A percentile compares a stretch with the other conserved stretches of the same genome.
phyloP scores from a whole-genome alignment of 2,113 vertebrate species.

The Tetraodon nigroviridis region DNA sequence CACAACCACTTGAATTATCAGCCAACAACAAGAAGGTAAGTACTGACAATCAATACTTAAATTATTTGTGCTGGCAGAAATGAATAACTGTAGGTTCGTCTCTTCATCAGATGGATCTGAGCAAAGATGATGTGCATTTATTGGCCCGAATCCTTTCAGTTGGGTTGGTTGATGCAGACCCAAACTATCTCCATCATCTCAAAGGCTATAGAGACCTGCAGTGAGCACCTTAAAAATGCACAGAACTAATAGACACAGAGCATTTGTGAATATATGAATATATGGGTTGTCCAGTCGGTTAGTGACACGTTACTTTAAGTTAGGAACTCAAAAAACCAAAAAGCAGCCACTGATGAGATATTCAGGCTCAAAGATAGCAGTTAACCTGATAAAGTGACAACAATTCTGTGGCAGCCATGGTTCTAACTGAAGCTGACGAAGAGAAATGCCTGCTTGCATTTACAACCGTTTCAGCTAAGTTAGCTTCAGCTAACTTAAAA shows the following conservation, averaged over 20 bases:
- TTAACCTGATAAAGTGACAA: neutral
- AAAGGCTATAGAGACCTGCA: slow-evolving; percentile 71
- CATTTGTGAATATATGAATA: slow-evolving; percentile 7
- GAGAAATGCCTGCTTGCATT: too few relatives aligned
- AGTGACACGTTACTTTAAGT: too few relatives aligned
- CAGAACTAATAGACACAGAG: neutral
- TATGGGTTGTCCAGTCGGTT: neutral
- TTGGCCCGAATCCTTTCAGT: slow-evolving; percentile 69
- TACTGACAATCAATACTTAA: neutral
- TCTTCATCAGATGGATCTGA: slow-evolving; percentile 61
- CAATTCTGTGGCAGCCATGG: neutral
- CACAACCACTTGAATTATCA: slow-evolving; percentile 27
- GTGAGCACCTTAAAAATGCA: slow-evolving; percentile 14
- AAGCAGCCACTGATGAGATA: too few relatives aligned
- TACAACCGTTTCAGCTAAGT: too few relatives aligned
- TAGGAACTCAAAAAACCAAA: too few relatives aligned
- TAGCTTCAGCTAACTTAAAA: too few relatives aligned
- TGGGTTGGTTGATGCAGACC: slow-evolving; percentile 76
- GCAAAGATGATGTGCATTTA: slow-evolving; percentile 64
- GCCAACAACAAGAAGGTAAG: slow-evolving; percentile 54
- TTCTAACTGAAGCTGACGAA: too few relatives aligned
- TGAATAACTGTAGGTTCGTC: neutral
- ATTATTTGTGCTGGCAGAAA: neutral
- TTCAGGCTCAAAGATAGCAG: neutral
- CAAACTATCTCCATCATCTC: slow-evolving; percentile 73